phyloP scores from a whole-genome alignment of 1,140 invertebrate species.

The Eupristina koningsbergeri region DNA sequence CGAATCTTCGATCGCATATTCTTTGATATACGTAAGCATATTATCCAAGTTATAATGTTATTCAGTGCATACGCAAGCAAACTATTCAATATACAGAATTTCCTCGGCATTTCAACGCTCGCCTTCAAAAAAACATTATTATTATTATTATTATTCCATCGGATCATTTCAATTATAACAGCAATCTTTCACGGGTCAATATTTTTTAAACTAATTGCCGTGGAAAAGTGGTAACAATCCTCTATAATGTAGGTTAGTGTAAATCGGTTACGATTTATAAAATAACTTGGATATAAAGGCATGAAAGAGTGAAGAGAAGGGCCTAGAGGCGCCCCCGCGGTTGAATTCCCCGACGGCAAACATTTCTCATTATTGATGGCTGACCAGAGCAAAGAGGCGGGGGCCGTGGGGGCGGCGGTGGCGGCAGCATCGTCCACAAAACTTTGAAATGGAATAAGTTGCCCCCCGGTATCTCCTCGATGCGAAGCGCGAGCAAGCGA shows the following conservation, averaged over 20 bases:
- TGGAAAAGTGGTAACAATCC: not conserved
- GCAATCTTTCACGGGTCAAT: not conserved
- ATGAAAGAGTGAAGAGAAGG: not conserved
- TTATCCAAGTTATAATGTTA: not conserved
- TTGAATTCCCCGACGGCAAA: slow-evolving; percentile 60
- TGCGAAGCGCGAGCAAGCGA: slow-evolving; percentile 3
- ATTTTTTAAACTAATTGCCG: not conserved
- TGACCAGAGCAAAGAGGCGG: slow-evolving; percentile 56
- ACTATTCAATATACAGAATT: no score
- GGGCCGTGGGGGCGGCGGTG: no score
- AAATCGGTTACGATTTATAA: not conserved
- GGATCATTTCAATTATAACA: no score
- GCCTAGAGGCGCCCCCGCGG: not conserved
- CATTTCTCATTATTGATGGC: slow-evolving; percentile 68
- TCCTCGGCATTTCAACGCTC: no score
- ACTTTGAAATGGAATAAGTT: slow-evolving; percentile 67
- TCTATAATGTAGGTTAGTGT: not conserved
- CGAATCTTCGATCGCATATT: no score
- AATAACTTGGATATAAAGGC: not conserved
- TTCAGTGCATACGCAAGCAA: not conserved
- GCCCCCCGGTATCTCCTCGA: slow-evolving; percentile 48
- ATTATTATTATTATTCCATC: no score
- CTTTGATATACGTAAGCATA: no score
- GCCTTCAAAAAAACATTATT: no score
- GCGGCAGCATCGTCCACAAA: slow-evolving; percentile 57